Evolutionary conservation across 2,888 invertebrate species (phyloP).

Genomic region (Tachystola acroxantha): DNA sequence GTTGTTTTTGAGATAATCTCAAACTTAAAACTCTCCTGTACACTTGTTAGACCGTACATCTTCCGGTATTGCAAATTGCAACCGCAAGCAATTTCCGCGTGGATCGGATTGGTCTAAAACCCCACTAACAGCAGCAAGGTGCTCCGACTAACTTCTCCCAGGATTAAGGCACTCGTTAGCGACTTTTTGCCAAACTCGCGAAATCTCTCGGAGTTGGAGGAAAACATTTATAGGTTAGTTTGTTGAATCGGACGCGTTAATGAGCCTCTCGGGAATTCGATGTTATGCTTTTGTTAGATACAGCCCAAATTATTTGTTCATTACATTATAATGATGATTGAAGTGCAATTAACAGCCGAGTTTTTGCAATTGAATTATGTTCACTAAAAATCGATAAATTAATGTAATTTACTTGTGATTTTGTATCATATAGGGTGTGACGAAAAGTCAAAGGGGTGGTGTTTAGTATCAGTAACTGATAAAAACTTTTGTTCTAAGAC

Average conservation of each 20-base stretch:
- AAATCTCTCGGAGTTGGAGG: slow-evolving; percentile 54
- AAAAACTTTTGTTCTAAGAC: too few relatives aligned
- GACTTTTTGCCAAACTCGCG: slow-evolving; percentile 59
- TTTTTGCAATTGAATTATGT: too few relatives aligned
- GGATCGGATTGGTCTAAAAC: background rate
- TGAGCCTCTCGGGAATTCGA: slow-evolving; percentile 24
- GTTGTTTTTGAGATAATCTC: too few relatives aligned
- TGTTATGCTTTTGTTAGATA: slow-evolving; percentile 4
- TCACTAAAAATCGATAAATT: too few relatives aligned
- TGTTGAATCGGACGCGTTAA: slow-evolving; percentile 24
- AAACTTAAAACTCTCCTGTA: too few relatives aligned
- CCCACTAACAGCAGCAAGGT: slow-evolving; percentile 24
- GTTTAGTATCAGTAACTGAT: too few relatives aligned
- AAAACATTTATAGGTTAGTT: slow-evolving; percentile 51
- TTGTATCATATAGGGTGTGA: too few relatives aligned
- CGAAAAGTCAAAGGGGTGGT: too few relatives aligned
- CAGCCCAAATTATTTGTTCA: background rate
- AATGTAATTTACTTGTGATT: too few relatives aligned
- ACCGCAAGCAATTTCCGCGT: background rate
- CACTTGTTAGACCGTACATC: too few relatives aligned
- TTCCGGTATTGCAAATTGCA: too few relatives aligned
- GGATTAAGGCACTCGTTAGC: slow-evolving; percentile 67
- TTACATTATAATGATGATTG: slow-evolving; percentile 4
- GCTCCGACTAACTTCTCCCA: slow-evolving; percentile 45
- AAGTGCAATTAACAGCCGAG: too few relatives aligned